phyloP scores from a whole-genome alignment of 92 coral and sea anemone species.

The Virgularia gustaviana region DNA sequence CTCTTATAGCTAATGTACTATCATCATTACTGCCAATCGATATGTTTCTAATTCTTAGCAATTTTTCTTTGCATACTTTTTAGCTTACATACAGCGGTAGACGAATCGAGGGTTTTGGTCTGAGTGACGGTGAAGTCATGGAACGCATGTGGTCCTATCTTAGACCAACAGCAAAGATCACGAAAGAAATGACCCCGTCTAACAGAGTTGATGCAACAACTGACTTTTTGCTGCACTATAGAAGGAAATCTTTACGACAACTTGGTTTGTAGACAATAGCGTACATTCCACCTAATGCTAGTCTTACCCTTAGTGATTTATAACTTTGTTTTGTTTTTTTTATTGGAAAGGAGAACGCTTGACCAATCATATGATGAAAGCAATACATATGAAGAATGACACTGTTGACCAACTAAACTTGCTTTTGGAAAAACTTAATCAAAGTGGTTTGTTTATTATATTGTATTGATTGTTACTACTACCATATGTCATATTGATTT shows the following conservation, averaged over 20 bases:
- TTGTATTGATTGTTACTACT: too few species aligned
- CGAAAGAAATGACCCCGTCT: slow-evolving; percentile 58
- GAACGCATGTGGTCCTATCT: slow-evolving; percentile 56
- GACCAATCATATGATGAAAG: slow-evolving; percentile 53
- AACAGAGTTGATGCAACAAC: slow-evolving; percentile 53
- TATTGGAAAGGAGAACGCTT: slow-evolving; percentile 44
- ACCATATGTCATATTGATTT: too few species aligned
- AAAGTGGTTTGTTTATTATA: slow-evolving; percentile 31
- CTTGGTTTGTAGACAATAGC: slow-evolving; percentile 18
- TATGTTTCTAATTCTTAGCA: too few species aligned
- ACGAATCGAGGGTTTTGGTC: slow-evolving; percentile 48
- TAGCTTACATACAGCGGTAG: slow-evolving; percentile 50
- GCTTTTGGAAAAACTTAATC: slow-evolving; percentile 32
- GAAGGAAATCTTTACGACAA: slow-evolving; percentile 43
- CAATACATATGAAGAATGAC: slow-evolving; percentile 21
- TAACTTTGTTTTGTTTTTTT: background rate
- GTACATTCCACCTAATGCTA: background rate
- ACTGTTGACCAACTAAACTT: slow-evolving; percentile 38
- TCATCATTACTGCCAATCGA: too few species aligned
- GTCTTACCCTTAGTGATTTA: background rate
- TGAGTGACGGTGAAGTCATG: slow-evolving; percentile 62
- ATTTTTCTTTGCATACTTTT: too few species aligned
- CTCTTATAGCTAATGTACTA: too few species aligned
- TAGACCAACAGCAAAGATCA: slow-evolving; percentile 54
- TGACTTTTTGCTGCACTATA: slow-evolving; percentile 51